phyloP scores from a whole-genome alignment of 2,797 vertebrate species.

The Oreortyx pictus region DNA sequence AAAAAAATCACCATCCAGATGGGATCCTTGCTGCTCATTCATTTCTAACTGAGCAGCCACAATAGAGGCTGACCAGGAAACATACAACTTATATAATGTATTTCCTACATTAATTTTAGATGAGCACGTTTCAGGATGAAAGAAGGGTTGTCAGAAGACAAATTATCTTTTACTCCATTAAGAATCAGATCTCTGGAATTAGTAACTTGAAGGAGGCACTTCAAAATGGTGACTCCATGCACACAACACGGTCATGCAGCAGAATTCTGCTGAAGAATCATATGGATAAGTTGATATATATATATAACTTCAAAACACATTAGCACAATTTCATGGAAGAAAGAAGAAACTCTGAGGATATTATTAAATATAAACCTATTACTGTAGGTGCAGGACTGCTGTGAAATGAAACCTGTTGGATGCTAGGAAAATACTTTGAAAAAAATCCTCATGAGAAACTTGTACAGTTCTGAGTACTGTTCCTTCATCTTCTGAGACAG shows the following conservation, averaged over 20 bases:
- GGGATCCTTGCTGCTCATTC: not conserved
- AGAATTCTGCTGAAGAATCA: not conserved
- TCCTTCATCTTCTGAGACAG: not conserved
- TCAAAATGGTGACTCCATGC: not conserved
- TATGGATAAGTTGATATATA: not conserved
- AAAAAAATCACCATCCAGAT: not conserved
- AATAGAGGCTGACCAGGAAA: not conserved
- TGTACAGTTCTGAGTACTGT: not conserved
- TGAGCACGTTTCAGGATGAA: not conserved
- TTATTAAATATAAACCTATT: not conserved
- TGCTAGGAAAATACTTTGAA: not conserved
- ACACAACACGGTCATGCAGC: not conserved
- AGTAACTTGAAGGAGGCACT: not conserved
- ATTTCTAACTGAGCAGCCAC: not conserved
- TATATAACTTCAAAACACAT: not conserved
- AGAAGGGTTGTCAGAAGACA: not conserved
- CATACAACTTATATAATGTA: not conserved
- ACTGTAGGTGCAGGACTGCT: not conserved
- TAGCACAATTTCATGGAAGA: not conserved
- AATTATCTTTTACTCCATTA: not conserved
- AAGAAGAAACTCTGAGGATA: not conserved
- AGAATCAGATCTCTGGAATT: not conserved
- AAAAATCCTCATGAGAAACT: not conserved
- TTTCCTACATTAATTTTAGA: not conserved
- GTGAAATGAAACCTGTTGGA: not conserved